Conservation (phyloP, 2,113 vertebrate genomes). For the Peromyscus californicus region DNA sequence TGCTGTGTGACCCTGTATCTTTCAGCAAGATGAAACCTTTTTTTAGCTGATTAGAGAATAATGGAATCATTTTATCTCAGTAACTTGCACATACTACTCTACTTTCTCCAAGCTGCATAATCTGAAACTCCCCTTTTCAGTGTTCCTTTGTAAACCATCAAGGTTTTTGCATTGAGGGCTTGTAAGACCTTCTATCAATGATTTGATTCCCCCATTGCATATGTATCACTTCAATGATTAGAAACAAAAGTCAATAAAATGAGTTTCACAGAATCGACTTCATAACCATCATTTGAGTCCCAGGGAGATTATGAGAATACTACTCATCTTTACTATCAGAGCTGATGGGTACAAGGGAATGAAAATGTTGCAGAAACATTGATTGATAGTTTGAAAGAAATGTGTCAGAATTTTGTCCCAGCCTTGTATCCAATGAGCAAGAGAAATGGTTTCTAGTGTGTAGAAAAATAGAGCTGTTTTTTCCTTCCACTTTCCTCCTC, state of each 20-base stretch:
- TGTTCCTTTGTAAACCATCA: slow-evolving; percentile 24
- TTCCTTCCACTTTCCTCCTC: not conserved
- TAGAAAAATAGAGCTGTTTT: not conserved
- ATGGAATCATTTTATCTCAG: not conserved
- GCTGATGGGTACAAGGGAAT: slow-evolving; percentile 47
- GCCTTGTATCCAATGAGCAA: not conserved
- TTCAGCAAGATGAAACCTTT: not conserved
- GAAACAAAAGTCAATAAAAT: slow-evolving; percentile 69
- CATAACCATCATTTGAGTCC: slow-evolving; percentile 7
- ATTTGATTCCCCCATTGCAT: slow-evolving; percentile 50
- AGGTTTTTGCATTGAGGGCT: not conserved
- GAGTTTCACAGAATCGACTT: slow-evolving; percentile 56
- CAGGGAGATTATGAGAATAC: slow-evolving; percentile 28
- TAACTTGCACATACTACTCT: not conserved
- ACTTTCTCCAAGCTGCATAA: not conserved
- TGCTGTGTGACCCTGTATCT: not conserved
- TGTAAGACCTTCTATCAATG: slow-evolving; percentile 9
- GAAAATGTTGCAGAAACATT: slow-evolving; percentile 33
- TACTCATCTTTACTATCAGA: slow-evolving; percentile 42
- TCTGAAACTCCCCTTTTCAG: not conserved
- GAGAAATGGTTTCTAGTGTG: not conserved
- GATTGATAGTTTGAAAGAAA: slow-evolving; percentile 55
- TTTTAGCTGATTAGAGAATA: not conserved
- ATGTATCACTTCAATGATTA: slow-evolving; percentile 61
- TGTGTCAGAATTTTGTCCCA: slow-evolving; percentile 39